phyloP scores from a whole-genome alignment of 2,113 vertebrate species.

The Martes martes region DNA sequence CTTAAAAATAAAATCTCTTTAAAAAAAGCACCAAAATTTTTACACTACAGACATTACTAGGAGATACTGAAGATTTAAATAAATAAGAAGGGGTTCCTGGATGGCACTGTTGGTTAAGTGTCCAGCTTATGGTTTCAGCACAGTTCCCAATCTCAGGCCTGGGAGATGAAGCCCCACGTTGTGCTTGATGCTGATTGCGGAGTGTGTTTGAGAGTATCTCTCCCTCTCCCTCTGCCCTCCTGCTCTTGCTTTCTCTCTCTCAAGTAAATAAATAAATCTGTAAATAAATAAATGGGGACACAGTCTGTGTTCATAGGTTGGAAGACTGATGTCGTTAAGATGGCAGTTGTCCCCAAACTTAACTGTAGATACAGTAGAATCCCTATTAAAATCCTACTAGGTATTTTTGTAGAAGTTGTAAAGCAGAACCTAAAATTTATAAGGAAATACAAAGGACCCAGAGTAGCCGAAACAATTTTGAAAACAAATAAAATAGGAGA shows the following conservation, averaged over 20 bases:
- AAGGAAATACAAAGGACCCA: not conserved
- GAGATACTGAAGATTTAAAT: constrained; percentile 2
- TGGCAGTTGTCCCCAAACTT: not conserved
- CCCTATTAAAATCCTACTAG: not conserved
- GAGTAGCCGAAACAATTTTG: not conserved
- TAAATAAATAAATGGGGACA: constrained; percentile 6
- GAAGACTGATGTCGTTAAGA: not conserved
- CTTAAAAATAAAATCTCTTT: not conserved
- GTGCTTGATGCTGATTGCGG: not conserved
- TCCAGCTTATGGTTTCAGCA: not conserved
- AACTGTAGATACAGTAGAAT: not conserved
- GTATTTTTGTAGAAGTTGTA: not conserved
- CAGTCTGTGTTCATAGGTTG: not conserved
- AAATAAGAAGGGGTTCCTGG: not conserved
- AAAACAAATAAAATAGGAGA: not conserved
- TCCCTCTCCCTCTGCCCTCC: not conserved
- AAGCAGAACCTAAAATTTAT: not conserved
- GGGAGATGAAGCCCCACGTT: not conserved
- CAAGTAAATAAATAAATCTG: not conserved
- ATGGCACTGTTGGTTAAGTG: not conserved
- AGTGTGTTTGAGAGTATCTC: not conserved
- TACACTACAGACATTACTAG: not conserved
- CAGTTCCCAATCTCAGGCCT: not conserved
- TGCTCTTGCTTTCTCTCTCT: not conserved
- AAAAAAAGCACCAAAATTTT: not conserved